These are phyloP conservation scores for Pollenia amentaria DNA, from an alignment of 2,888 invertebrate genomes.

Conservation along the genomic window DNA sequence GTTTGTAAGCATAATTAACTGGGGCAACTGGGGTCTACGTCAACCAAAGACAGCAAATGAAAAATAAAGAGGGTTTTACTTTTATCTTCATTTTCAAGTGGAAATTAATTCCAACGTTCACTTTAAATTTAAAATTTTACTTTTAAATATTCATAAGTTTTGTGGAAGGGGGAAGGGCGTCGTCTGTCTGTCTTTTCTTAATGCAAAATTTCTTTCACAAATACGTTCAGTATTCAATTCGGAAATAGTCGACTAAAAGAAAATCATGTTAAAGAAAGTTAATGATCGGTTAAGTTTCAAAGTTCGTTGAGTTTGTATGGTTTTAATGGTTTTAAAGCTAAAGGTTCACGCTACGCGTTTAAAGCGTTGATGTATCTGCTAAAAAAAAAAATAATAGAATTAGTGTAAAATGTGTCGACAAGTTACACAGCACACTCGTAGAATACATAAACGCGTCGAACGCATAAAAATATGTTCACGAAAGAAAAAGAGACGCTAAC, in stretches of 20 bases:
- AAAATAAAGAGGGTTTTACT: conserved; percentile 11
- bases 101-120: conserved; percentile 29
- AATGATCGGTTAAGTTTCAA: conserved; percentile 27
- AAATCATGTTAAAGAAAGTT: conserved; percentile 35
- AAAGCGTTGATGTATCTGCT: too few species aligned
- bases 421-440: too few species aligned
- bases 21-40: too few species aligned
- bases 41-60: not conserved
- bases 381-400: too few species aligned
- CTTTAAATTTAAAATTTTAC: not conserved
- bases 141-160: not conserved
- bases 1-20: conserved; percentile 6
- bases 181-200: too few species aligned
- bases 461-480: too few species aligned
- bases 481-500: too few species aligned
- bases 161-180: too few species aligned
- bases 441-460: too few species aligned
- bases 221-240: conserved; percentile 11
- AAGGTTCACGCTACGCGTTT: too few species aligned
- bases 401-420: too few species aligned
- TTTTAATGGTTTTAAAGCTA: too few species aligned
- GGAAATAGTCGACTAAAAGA: conserved; percentile 1
- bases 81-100: not conserved
- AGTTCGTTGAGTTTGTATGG: not conserved
- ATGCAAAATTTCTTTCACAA: not conserved